These are phyloP conservation scores for Limenitis camilla DNA, from an alignment of 2,888 invertebrate species.

Conservation along the genomic window DNA sequence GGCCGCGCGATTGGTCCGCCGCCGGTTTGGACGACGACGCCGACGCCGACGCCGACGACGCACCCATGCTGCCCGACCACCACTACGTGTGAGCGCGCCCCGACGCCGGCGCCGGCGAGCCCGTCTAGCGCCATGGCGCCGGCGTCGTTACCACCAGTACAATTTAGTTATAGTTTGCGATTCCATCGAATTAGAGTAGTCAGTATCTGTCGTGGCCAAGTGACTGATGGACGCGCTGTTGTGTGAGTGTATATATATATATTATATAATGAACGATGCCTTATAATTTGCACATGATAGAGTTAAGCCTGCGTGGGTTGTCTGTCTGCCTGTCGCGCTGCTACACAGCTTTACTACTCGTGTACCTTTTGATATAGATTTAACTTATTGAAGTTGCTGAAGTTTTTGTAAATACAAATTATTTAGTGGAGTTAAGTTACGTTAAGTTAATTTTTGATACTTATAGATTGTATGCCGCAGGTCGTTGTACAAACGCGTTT, in stretches of 20 bases:
- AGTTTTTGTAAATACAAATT: neutral
- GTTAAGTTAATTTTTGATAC: neutral
- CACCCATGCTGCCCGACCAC: conserved; percentile 15
- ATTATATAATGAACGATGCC: neutral
- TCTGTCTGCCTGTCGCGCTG: neutral
- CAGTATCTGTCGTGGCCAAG: neutral
- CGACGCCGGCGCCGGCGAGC: neutral
- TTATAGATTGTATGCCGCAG: neutral
- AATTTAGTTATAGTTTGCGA: conserved; percentile 87
- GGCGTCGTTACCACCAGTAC: conserved; percentile 70
- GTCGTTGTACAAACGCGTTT: neutral
- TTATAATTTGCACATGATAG: neutral
- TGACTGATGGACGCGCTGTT: neutral
- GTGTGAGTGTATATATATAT: neutral
- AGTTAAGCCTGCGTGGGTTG: neutral
- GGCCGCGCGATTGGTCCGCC: conserved; percentile 80
- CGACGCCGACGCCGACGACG: conserved; percentile 15
- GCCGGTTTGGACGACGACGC: conserved; percentile 27
- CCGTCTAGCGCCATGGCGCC: neutral
- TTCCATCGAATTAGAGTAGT: conserved; percentile 86
- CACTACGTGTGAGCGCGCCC: conserved; percentile 11
- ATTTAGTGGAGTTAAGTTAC: neutral
- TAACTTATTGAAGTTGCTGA: neutral
- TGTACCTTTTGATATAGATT: neutral
- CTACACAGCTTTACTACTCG: neutral